phyloP scores from a whole-genome alignment of 2,797 vertebrate species.

The Pyrocephalus nanus region DNA sequence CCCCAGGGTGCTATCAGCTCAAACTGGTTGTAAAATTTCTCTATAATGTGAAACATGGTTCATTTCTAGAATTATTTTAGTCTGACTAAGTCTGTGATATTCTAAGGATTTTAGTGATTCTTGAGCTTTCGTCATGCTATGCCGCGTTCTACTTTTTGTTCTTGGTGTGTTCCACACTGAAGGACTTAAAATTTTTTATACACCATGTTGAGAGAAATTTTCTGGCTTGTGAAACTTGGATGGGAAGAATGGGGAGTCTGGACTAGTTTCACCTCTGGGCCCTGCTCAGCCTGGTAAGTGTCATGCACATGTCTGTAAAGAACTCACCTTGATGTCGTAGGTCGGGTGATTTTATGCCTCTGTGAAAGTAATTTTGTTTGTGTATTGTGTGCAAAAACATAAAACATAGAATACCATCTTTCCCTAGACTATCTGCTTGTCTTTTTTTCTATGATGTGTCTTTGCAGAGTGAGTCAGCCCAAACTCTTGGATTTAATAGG shows the following conservation, averaged over 20 bases:
- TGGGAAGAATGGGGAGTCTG: neutral
- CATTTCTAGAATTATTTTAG: neutral
- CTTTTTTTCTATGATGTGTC: neutral
- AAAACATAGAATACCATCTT: fast-evolving
- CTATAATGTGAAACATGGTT: neutral
- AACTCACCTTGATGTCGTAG: neutral
- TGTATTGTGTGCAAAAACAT: neutral
- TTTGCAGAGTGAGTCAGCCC: neutral
- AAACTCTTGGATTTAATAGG: neutral
- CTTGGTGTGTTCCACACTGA: neutral
- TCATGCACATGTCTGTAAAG: neutral
- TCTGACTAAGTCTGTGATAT: neutral
- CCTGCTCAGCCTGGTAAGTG: neutral
- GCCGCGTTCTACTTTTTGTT: neutral
- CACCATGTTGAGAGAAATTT: neutral
- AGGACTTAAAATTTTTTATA: neutral
- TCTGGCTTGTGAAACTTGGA: neutral
- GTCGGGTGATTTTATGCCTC: neutral
- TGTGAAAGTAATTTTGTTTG: neutral
- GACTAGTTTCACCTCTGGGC: neutral
- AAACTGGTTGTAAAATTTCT: neutral
- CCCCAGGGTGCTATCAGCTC: neutral
- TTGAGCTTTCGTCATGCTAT: neutral
- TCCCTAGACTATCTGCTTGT: neutral
- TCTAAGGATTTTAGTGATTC: neutral